Base-by-base conservation (phyloP, 1,140 invertebrate species). In the Adoxophyes honmai region DNA sequence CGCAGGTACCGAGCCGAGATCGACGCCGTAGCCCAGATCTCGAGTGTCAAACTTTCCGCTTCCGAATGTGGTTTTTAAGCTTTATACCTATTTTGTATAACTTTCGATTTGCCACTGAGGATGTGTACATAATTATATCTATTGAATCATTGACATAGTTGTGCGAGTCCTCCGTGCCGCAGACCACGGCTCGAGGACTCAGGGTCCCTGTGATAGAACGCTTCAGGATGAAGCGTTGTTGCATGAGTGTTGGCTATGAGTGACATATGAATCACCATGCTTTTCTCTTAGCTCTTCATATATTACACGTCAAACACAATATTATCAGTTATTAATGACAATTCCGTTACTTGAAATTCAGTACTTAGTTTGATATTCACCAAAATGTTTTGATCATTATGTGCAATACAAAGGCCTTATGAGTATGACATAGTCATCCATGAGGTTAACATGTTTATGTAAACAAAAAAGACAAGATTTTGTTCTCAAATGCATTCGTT, bases 1-100 rank as follows among this genome's bases (percentile, higher is more conserved):
- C 76, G 83, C 81, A 81, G 72, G 73, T 80, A 81, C 79, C 79
- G 77, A 81, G 81, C 75, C 68, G 72, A 75, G 78, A 73, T 80
- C 72, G 38, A 60, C 21, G 16, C 15, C 15, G 16, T 21, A n/a
- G 18, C 4, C 39, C 42, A n/a, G 42, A 18, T 48, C 42, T 28
- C 21, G 2, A 16, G n/a, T 48, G 42, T 28, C 13, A 48, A 18
- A 48, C 42, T 48, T 48, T 68, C 63, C 37, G 73, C 77, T 79
- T 75, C 60, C 21, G 21, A 67, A 72, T 68, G 66, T 77, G 68
- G 70, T 80, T 83, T 75, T 69, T 78, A 75, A 78, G 79, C 73
- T 78, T 83, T 78, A 71, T 78, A 76, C 60, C 73, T 81, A 71
- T 78, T 83, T 78, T 82, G 75, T 63, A 75, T 75, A 62, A 64